phyloP scores from a whole-genome alignment of 1,140 invertebrate genomes.

The Bombus ignitus region DNA sequence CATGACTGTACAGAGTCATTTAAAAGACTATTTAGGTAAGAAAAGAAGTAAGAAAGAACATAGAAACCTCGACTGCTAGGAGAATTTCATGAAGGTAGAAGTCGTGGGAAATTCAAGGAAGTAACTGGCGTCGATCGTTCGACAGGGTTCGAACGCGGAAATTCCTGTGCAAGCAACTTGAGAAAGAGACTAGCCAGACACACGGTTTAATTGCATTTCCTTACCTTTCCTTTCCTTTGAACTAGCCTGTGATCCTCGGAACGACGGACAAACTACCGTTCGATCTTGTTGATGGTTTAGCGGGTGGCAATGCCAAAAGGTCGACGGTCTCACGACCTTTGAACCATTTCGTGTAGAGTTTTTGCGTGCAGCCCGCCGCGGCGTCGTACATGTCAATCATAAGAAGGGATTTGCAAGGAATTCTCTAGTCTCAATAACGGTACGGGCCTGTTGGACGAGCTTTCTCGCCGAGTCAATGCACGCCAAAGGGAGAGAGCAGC shows the following conservation, averaged over 20 bases:
- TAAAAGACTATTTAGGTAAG: neutral
- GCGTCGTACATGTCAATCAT: conserved; percentile 50
- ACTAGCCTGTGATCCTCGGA: conserved; percentile 55
- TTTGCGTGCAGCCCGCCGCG: conserved; percentile 50
- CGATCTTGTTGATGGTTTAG: conserved; percentile 63
- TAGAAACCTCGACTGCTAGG: neutral
- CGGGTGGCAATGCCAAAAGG: conserved; percentile 64
- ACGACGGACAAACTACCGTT: conserved; percentile 59
- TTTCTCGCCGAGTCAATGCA: conserved; percentile 18
- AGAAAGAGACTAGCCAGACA: conserved; percentile 41
- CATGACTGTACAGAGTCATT: no score
- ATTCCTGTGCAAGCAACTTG: conserved; percentile 9
- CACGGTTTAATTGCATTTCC: conserved; percentile 68
- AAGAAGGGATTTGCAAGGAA: conserved; percentile 44
- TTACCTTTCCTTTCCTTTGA: conserved; percentile 57
- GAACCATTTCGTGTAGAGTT: conserved; percentile 66
- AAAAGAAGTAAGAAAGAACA: no score
- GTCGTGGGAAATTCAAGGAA: conserved; percentile 41
- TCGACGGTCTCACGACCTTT: conserved; percentile 69
- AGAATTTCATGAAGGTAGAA: neutral
- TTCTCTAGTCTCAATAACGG: conserved; percentile 46
- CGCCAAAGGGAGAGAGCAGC: neutral
- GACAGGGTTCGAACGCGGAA: conserved; percentile 18
- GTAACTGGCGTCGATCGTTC: conserved; percentile 10
- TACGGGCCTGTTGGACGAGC: conserved; percentile 20